A percentile compares a stretch with the other conserved stretches of the same genome.
Evolutionary conservation across 2,113 vertebrate genomes (phyloP).

Genomic region (Montifringilla adamsi): DNA sequence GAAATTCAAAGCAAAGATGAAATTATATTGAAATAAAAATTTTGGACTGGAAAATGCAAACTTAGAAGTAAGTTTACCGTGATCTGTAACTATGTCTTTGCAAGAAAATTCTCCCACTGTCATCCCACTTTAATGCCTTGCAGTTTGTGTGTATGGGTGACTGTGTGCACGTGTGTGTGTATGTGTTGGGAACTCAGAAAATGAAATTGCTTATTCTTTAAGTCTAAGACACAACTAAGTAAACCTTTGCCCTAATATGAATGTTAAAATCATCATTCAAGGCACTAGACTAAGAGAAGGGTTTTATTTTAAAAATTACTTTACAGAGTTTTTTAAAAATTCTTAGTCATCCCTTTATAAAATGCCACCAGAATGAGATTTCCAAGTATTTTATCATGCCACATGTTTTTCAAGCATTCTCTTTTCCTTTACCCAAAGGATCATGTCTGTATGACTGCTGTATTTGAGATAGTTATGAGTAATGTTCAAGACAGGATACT

Average conservation of each 20-base stretch:
- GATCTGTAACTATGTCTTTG: background rate
- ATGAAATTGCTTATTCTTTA: background rate
- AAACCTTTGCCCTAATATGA: background rate
- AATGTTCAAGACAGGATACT: background rate
- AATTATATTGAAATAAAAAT: background rate
- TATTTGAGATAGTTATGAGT: background rate
- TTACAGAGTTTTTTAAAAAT: rapidly evolving
- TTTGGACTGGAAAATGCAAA: background rate
- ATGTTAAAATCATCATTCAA: background rate
- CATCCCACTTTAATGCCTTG: background rate
- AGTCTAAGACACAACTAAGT: background rate
- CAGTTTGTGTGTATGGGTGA: background rate
- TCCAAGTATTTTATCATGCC: background rate
- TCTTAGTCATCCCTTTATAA: background rate
- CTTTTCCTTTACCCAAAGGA: background rate
- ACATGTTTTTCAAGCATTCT: background rate
- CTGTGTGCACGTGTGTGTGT: too few species aligned
- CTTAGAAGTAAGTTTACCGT: background rate
- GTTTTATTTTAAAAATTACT: background rate
- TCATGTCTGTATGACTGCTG: background rate
- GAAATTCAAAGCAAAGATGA: background rate
- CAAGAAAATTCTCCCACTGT: background rate
- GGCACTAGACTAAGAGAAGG: background rate
- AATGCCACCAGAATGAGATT: background rate
- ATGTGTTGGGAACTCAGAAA: background rate